These are phyloP conservation scores for Isichthys henryi DNA, from an alignment of 2,113 vertebrate genomes.

Conservation along the genomic window DNA sequence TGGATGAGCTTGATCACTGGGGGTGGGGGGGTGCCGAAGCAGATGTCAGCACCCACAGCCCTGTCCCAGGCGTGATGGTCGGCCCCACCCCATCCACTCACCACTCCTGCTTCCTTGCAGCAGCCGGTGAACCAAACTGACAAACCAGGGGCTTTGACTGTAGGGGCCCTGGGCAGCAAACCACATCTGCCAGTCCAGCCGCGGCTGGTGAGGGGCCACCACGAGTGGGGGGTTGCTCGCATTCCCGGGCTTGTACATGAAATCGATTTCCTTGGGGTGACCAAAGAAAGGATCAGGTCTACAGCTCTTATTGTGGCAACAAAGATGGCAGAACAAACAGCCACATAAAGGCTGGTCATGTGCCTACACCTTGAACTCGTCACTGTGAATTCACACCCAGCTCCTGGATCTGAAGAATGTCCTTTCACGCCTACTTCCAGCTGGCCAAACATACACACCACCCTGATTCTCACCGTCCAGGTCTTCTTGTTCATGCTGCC, in stretches of 20 bases:
- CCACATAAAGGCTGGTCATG: background rate
- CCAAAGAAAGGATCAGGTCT: too few relatives aligned
- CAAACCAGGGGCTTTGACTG: slow-evolving; percentile 68
- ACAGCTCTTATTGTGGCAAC: background rate
- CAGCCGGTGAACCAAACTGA: slow-evolving; percentile 60
- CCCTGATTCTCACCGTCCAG: slow-evolving; percentile 59
- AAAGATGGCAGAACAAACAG: background rate
- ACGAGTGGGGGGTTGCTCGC: slow-evolving; percentile 44
- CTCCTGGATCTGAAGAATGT: background rate
- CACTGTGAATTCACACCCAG: background rate
- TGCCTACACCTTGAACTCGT: background rate
- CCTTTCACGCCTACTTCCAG: background rate
- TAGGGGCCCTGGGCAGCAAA: slow-evolving; percentile 59
- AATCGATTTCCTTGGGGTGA: slow-evolving; percentile 64
- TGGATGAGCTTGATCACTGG: slow-evolving; percentile 68
- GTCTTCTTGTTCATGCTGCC: slow-evolving; percentile 64
- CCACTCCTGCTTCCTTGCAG: slow-evolving; percentile 70
- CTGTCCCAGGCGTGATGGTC: too few relatives aligned
- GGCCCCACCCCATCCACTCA: slow-evolving; percentile 34
- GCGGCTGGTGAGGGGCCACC: slow-evolving; percentile 64
- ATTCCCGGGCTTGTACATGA: slow-evolving; percentile 74
- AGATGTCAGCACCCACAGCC: background rate
- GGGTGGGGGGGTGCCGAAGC: background rate
- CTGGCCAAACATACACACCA: background rate
- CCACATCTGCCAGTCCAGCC: slow-evolving; percentile 80